Evolutionary conservation across 2,888 invertebrate species (phyloP), one percentile per base, ranked within the genome.

Genomic region (Andricus quercusramuli): DNA sequence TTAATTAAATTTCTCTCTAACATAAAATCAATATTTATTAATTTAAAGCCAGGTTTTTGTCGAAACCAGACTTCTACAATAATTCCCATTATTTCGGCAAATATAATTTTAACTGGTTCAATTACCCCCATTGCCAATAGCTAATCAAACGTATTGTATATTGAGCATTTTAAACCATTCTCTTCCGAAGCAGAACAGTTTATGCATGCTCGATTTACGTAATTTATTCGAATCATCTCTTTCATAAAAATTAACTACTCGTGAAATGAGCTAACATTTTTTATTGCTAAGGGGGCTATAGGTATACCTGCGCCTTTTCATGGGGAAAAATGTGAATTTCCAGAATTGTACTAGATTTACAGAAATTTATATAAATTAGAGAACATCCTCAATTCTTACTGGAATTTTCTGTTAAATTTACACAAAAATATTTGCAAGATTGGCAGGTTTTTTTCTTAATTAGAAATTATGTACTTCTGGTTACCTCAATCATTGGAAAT

Each of bases 131-230:
- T 70, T 47, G 68, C 29, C 44, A 20, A 29, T 9, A 70, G 47
- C 47, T 70, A 70, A 70, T 51, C 20, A n/a, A 29, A 51, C 44
- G 25, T 47, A 47, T 47, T 47, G 56, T 70, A 47, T 70, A 47
- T 70, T 25, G 47, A 44, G 25, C 44, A 22, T 41, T n/a, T 25
- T 20, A 25, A 68, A 44, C 25, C 9, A 25, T 47, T 25, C 11
- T 20, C 20, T 47, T 47, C 20, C 47, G 51, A 25, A 44, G 51
- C 41, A 17, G 11, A 70, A 70, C 22, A 70, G 20, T 70, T 70
- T 70, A 51, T 32, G 25, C 29, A 25, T 47, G 44, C 70, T 51
- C 47, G 47, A 70, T 70, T 70, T 70, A 51, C 32, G 32, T 65
- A 20, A 65, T 65, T n/a, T 9, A 25, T 70, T 70, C 20, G 22